These are phyloP conservation scores for Ceuthmochares aereus DNA, from an alignment of 2,113 vertebrate genomes.

Conservation along the genomic window DNA sequence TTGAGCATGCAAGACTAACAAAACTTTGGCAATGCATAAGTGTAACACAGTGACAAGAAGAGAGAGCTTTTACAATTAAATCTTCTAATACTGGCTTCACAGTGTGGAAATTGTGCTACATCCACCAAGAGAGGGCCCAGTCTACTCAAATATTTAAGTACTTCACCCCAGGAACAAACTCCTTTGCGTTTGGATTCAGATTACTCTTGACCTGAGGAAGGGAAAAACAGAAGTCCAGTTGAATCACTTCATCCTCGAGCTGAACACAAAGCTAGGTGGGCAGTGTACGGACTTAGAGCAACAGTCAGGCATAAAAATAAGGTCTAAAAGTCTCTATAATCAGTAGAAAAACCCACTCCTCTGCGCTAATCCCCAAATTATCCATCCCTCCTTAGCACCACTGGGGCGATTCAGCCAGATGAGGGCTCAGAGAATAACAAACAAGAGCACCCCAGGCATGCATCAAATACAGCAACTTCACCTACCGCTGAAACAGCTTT, in stretches of 20 bases:
- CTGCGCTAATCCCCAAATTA: neutral
- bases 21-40: constrained; percentile 95
- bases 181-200: constrained; percentile 94
- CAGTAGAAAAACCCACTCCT: neutral
- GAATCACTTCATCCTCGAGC: neutral
- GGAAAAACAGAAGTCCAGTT: constrained; percentile 44
- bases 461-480: neutral
- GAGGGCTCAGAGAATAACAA: neutral
- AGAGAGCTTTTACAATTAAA: constrained; percentile 88
- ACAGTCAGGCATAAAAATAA: rapidly evolving
- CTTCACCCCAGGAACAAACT: constrained; percentile 93
- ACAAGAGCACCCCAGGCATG: neutral
- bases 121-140: constrained; percentile 82
- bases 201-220: constrained; percentile 87
- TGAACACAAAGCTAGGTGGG: neutral
- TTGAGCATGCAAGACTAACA: constrained; percentile 90
- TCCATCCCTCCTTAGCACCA: neutral
- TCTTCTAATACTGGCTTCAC: constrained; percentile 89
- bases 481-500: neutral
- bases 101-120: constrained; percentile 88
- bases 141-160: constrained; percentile 88
- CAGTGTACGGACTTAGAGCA: neutral
- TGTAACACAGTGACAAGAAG: constrained; percentile 89
- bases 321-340: rapidly evolving
- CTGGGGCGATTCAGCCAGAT: neutral